Evolutionary conservation across 2,113 vertebrate genomes (phyloP), one percentile per base, ranked within the genome.

Genomic region (Phylloscopus trochilus): DNA sequence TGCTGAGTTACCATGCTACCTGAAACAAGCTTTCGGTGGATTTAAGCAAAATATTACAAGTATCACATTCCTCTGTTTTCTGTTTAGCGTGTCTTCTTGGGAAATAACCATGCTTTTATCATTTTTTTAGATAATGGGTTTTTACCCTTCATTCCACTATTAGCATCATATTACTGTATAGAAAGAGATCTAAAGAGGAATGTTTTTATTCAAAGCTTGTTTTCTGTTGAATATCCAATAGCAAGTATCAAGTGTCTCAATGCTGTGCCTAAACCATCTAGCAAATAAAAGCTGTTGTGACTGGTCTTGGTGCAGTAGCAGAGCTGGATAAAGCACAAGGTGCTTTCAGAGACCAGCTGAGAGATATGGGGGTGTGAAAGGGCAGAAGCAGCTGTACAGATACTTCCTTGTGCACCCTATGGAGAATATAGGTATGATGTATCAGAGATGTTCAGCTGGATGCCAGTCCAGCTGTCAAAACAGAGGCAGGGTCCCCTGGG

Each of bases 21-120:
- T 94, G 44, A 39, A 74, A 83, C 58, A 92, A 72, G 52, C 6
- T 56, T 39, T 84, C 68, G 19, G 28, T 82, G 46, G 46, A 37
- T 70, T 75, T 83, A 95, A 88, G 83, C 33, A 78, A 60, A 89
- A 56, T 90, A 62, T 33, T 75, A 53, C 16, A 35, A 69, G 23
- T 66, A 86, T 86, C 20, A 5, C 6, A 41, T 92, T 89, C 74
- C 35, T 96, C 94, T 76, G 20, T 88, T 72, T 96, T 96, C 46
- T 76, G 37, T 72, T 46, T 63, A 91, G 5, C 44, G 75, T 88
- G 17, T 83, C 24, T 78, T 69, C 58, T 83, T 89, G 66, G 60
- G 76, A 92, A 90, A 77, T 35, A 64, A 85, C 35, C 4, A 3
- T 30, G 5, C 33, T 59, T 94, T 83, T 72, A 62, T 47, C 24